These are phyloP conservation scores for Sphinx pinastri DNA, from an alignment of 2,888 invertebrate genomes.

Conservation along the genomic window DNA sequence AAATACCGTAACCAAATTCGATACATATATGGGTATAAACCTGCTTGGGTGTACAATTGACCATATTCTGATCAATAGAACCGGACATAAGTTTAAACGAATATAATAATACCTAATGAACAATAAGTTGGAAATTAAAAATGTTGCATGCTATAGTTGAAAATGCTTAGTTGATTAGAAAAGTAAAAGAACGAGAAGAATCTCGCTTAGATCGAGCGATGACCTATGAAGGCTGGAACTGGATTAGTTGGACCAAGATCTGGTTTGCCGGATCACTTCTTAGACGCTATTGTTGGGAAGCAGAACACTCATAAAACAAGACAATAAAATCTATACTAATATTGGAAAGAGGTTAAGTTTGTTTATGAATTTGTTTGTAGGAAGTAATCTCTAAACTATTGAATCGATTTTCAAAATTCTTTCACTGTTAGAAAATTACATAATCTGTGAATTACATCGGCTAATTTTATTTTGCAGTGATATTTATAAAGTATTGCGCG, in stretches of 20 bases:
- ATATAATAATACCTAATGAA: background rate
- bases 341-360: too few species aligned
- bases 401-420: too few species aligned
- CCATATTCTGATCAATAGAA: slow-evolving; percentile 12
- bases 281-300: background rate
- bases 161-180: background rate
- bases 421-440: too few species aligned
- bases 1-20: slow-evolving; percentile 16
- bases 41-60: background rate
- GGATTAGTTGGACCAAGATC: background rate
- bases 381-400: too few species aligned
- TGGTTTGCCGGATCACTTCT: background rate
- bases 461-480: too few species aligned
- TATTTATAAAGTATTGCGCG: too few species aligned
- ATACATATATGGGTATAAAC: slow-evolving; percentile 1
- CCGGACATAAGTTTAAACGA: too few species aligned
- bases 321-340: too few species aligned
- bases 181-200: background rate
- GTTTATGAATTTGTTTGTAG: too few species aligned
- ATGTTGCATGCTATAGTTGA: background rate
- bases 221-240: background rate
- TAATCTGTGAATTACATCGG: too few species aligned
- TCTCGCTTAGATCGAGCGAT: background rate
- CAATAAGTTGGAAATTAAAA: background rate
- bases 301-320: too few species aligned